phyloP scores from a whole-genome alignment of 92 coral and sea anemone genomes.

The Zoanthus gigantus region DNA sequence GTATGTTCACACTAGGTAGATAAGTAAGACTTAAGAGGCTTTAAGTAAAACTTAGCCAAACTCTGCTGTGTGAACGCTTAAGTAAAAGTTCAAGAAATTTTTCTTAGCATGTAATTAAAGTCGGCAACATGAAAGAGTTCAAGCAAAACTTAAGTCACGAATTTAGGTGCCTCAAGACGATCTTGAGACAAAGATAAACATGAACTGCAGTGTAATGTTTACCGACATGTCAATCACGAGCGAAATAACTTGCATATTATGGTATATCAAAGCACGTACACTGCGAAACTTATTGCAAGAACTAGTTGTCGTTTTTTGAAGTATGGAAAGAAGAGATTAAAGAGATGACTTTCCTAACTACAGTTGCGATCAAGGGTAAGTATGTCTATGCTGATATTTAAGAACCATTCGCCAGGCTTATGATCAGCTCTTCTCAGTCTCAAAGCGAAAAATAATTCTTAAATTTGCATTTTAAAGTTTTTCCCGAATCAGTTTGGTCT shows the following conservation, averaged over 20 bases:
- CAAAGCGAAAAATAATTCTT: not conserved
- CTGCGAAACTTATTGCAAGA: not conserved
- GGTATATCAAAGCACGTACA: not conserved
- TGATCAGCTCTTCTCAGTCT: not conserved
- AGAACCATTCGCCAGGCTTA: not conserved
- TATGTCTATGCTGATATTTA: not conserved
- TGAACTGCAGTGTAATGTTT: not conserved
- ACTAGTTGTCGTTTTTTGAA: not conserved
- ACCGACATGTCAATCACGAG: not conserved
- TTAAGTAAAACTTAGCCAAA: no score
- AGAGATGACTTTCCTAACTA: not conserved
- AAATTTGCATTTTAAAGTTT: slow-evolving; percentile 1
- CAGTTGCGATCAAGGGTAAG: not conserved
- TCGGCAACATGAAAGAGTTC: no score
- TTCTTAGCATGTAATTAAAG: no score
- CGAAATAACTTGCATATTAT: not conserved
- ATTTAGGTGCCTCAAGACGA: no score
- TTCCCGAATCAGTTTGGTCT: slow-evolving; percentile 7
- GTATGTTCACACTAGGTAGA: no score
- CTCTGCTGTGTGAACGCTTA: no score
- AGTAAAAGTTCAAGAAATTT: no score
- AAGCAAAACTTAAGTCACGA: no score
- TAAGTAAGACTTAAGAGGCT: no score
- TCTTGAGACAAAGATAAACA: not conserved
- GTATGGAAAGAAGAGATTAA: not conserved